A percentile compares a stretch with the other conserved stretches of the same genome.
Evolutionary conservation across 92 coral and sea anemone genomes (phyloP).

Genomic region (Diadumene lineata): DNA sequence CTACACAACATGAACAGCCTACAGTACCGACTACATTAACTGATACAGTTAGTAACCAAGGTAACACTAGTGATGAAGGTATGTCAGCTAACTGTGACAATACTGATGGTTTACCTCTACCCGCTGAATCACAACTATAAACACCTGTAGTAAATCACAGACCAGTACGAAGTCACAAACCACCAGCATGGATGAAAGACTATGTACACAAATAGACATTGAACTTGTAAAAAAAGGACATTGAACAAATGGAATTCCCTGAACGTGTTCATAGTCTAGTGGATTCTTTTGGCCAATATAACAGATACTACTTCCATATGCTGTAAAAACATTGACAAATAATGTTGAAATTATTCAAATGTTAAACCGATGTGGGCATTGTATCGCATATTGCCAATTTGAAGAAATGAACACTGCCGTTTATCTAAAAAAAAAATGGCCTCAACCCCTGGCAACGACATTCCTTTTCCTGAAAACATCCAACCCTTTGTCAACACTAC

Average conservation of each 20-base stretch:
- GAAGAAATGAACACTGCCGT: too few relatives aligned
- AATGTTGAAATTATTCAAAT: conserved; percentile 47
- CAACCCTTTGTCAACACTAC: conserved; percentile 35
- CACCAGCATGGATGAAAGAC: conserved; percentile 2
- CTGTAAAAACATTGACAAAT: conserved; percentile 51
- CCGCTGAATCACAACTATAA: not conserved
- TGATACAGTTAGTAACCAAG: not conserved
- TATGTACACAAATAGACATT: not conserved
- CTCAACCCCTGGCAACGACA: conserved; percentile 27
- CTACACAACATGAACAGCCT: not conserved
- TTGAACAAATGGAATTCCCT: conserved; percentile 18
- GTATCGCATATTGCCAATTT: conserved; percentile 36
- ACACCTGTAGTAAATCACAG: not conserved
- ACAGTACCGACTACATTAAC: not conserved
- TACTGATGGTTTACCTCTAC: not conserved
- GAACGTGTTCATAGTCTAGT: conserved; percentile 39
- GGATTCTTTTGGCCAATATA: conserved; percentile 47
- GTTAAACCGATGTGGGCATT: conserved; percentile 42
- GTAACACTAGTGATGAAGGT: not conserved
- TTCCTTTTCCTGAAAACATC: conserved; percentile 38
- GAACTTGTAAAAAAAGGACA: not conserved
- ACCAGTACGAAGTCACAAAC: not conserved
- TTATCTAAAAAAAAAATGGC: conserved; percentile 36
- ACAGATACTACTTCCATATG: conserved; percentile 38
- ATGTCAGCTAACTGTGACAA: not conserved